phyloP scores from a whole-genome alignment of 2,797 vertebrate species.

The Orientallactaga sibirica region DNA sequence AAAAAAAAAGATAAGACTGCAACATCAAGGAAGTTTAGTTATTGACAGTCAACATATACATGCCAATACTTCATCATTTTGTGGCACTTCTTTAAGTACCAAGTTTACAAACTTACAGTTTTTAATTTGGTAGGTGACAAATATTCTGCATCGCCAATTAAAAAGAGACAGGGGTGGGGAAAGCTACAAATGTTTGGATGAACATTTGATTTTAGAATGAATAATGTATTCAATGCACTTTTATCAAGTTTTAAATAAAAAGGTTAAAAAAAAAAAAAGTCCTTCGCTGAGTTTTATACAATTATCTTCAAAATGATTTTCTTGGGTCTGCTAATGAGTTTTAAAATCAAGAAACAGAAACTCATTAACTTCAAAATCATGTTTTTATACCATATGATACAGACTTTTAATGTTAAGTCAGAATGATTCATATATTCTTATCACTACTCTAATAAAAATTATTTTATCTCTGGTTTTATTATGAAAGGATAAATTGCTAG shows the following conservation, averaged over 20 bases:
- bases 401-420: conserved; percentile 41
- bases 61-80: conserved; percentile 73
- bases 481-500: conserved; percentile 15
- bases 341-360: conserved; percentile 63
- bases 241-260: conserved; percentile 76
- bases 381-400: conserved; percentile 32
- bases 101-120: conserved; percentile 81
- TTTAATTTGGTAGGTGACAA: conserved; percentile 81
- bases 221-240: conserved; percentile 76
- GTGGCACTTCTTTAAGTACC: conserved; percentile 81
- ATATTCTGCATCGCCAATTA: conserved; percentile 74
- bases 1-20: conserved; percentile 52
- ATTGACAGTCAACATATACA: conserved; percentile 75
- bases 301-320: conserved; percentile 59
- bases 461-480: conserved; percentile 41
- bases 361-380: conserved; percentile 30
- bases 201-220: conserved; percentile 70
- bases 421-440: conserved; percentile 36
- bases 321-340: conserved; percentile 42
- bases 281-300: conserved; percentile 64
- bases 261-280: conserved; percentile 22
- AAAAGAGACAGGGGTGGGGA: neutral
- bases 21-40: conserved; percentile 81
- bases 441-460: conserved; percentile 26
- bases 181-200: conserved; percentile 56